phyloP scores from a whole-genome alignment of 2,888 invertebrate genomes.

The Nephrotoma appendiculata region DNA sequence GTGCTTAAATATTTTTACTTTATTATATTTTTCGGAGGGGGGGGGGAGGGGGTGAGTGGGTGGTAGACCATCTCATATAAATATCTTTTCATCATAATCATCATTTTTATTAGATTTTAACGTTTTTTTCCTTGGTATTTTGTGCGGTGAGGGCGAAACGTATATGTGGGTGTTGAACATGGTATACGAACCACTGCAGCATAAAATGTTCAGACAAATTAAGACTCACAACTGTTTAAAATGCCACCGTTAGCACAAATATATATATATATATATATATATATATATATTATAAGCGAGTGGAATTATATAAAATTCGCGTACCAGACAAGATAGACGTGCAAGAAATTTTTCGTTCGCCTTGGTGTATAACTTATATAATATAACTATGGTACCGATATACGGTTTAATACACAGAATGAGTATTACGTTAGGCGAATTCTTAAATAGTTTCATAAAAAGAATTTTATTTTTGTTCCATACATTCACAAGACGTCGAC shows the following conservation, averaged over 20 bases:
- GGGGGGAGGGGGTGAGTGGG: no score
- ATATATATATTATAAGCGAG: neutral
- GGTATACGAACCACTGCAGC: neutral
- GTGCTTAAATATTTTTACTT: neutral
- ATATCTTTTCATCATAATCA: neutral
- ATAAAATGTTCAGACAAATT: neutral
- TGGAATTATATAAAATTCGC: neutral
- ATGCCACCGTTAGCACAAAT: neutral
- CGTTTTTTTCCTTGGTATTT: neutral
- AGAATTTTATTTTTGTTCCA: neutral
- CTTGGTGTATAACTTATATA: neutral
- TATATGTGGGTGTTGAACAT: neutral
- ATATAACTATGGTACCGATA: neutral
- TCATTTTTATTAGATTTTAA: neutral
- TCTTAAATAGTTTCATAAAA: neutral
- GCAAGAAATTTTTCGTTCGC: neutral
- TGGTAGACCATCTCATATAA: neutral
- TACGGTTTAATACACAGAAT: neutral
- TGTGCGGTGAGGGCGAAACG: neutral
- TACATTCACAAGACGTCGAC: neutral
- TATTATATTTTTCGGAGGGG: neutral
- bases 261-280: no score
- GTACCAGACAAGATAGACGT: neutral
- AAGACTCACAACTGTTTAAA: neutral
- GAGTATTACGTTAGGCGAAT: neutral